A percentile compares a stretch with the other conserved stretches of the same genome.
Evolutionary conservation across 1,140 invertebrate genomes (phyloP).

Genomic region (Papilio polyxenes): DNA sequence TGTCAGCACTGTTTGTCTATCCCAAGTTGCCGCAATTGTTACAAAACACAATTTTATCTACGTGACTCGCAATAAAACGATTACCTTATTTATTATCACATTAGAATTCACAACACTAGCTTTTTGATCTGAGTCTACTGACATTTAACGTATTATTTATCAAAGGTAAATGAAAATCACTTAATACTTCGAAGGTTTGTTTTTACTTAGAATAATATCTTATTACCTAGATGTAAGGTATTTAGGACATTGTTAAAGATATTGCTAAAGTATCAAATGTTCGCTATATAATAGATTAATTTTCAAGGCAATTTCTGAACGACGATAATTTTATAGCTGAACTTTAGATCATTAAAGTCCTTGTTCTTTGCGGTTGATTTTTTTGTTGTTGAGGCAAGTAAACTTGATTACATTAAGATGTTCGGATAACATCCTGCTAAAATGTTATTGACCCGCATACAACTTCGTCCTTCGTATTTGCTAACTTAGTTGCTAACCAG

Average conservation of each 20-base stretch:
- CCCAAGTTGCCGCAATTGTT: slow-evolving; percentile 19
- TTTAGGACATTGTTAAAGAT: slow-evolving; percentile 15
- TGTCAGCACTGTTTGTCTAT: slow-evolving; percentile 17
- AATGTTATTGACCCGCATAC: not conserved
- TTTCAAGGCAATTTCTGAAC: not conserved
- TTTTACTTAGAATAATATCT: not conserved
- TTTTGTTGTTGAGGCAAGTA: not conserved
- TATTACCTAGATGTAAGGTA: not conserved
- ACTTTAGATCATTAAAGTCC: not conserved
- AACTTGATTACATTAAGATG: not conserved
- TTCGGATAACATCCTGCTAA: not conserved
- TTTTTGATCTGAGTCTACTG: slow-evolving; percentile 3
- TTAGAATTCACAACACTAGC: not conserved
- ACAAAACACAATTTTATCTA: slow-evolving; percentile 30
- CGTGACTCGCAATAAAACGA: slow-evolving; percentile 29
- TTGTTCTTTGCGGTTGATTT: no score
- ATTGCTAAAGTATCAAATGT: not conserved
- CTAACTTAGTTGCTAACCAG: not conserved
- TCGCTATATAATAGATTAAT: not conserved
- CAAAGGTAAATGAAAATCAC: slow-evolving; percentile 11
- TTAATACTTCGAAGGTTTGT: not conserved
- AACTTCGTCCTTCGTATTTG: not conserved
- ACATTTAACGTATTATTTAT: slow-evolving; percentile 17
- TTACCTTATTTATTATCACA: slow-evolving; percentile 23
- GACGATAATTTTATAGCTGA: no score